Evolutionary conservation across 2,113 vertebrate species (phyloP).

Genomic region (Ictalurus punctatus): DNA sequence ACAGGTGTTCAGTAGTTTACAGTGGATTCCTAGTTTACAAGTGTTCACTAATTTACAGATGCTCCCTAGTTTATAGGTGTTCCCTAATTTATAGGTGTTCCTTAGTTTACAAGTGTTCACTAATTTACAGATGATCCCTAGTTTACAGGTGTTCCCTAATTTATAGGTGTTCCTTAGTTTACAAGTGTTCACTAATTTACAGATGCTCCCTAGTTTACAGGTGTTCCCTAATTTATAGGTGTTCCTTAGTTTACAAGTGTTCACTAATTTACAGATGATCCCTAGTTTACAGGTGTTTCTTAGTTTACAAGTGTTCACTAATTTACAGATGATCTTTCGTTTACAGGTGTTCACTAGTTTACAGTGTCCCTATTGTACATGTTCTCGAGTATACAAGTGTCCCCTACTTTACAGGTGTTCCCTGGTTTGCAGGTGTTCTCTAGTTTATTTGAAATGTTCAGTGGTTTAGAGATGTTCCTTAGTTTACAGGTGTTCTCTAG

Average conservation of each 20-base stretch:
- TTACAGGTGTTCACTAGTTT: no score
- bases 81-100: neutral
- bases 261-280: neutral
- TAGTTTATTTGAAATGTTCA: no score
- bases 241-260: neutral
- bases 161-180: neutral
- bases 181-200: neutral
- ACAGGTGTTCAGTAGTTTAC: no score
- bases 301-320: neutral
- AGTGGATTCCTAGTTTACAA: no score
- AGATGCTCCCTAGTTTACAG: neutral
- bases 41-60: no score
- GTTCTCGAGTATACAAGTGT: no score
- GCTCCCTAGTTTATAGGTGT: no score
- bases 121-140: neutral
- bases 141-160: neutral
- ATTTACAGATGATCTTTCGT: neutral
- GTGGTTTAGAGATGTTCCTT: no score
- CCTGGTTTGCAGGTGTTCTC: no score
- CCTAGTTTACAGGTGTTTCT: neutral
- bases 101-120: neutral
- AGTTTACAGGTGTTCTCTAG: neutral
- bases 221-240: neutral
- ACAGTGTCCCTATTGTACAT: no score
- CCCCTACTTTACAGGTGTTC: no score